Evolutionary conservation across 2,888 invertebrate species (phyloP).

Genomic region (Caenorhabditis japonica): DNA sequence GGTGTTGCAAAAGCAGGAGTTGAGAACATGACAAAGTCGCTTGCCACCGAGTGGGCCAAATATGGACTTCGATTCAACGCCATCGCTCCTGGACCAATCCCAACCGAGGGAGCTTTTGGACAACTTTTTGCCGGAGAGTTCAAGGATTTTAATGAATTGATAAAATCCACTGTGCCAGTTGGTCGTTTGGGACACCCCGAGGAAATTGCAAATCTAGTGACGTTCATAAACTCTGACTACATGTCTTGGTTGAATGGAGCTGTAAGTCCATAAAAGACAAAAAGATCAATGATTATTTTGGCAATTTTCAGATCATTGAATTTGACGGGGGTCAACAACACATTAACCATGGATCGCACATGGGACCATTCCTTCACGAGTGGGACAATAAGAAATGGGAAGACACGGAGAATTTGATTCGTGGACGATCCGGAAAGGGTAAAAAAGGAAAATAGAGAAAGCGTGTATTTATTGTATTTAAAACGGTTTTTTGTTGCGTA

Average conservation of each 20-base stretch:
- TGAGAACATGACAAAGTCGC: conserved; percentile 79
- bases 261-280: conserved; percentile 78
- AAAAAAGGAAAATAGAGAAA: too few relatives aligned
- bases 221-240: conserved; percentile 81
- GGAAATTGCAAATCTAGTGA: conserved; percentile 80
- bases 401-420: conserved; percentile 59
- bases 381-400: conserved; percentile 51
- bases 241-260: conserved; percentile 80
- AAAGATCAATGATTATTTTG: not conserved
- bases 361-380: conserved; percentile 60
- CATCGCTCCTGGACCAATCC: conserved; percentile 80
- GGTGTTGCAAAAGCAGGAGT: conserved; percentile 80
- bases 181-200: conserved; percentile 78
- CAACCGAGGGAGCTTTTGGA: conserved; percentile 77
- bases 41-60: conserved; percentile 80
- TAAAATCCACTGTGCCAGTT: conserved; percentile 27
- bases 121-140: conserved; percentile 13
- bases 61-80: conserved; percentile 81
- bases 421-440: conserved; percentile 68
- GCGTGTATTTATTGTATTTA: too few relatives aligned
- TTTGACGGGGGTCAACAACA: conserved; percentile 72
- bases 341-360: conserved; percentile 58
- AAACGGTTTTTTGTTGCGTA: too few relatives aligned
- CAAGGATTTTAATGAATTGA: not conserved
- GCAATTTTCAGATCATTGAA: conserved; percentile 70